Evolutionary conservation across 2,113 vertebrate genomes (phyloP).

Genomic region (Anas platyrhynchos): DNA sequence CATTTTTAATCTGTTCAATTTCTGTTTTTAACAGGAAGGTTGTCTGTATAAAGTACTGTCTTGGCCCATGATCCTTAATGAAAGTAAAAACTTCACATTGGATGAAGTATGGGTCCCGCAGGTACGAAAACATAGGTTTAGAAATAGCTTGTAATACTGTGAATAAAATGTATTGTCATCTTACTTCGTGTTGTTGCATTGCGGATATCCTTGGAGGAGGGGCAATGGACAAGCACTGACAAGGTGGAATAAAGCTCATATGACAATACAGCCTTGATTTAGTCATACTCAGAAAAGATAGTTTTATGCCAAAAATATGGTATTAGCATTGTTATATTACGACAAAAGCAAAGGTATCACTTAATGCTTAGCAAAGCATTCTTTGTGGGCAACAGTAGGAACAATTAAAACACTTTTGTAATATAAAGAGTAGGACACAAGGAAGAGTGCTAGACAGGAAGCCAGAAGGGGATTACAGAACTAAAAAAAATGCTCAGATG

Average conservation of each 20-base stretch:
- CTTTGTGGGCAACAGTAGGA: background rate
- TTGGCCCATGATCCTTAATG: background rate
- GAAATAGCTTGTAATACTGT: background rate
- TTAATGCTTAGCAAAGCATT: background rate
- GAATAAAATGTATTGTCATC: background rate
- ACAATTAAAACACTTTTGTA: background rate
- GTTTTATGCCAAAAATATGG: background rate
- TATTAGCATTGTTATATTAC: background rate
- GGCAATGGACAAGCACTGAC: background rate
- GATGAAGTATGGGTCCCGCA: conserved; percentile 29
- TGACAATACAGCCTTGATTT: background rate
- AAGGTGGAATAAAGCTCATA: background rate
- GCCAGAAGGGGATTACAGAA: background rate
- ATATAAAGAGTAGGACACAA: background rate
- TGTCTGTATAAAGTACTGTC: conserved; percentile 48
- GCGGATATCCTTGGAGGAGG: background rate
- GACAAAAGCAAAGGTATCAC: background rate
- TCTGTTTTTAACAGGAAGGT: conserved; percentile 27
- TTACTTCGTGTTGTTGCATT: background rate
- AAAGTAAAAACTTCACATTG: background rate
- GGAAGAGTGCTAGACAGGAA: background rate
- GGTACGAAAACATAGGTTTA: conserved; percentile 6
- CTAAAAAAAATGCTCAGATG: background rate
- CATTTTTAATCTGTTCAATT: background rate
- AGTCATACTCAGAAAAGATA: background rate